Evolutionary conservation across 2,113 vertebrate genomes (phyloP), one percentile per base, ranked within the genome.

Genomic region (Phalacrocorax brasilianus): DNA sequence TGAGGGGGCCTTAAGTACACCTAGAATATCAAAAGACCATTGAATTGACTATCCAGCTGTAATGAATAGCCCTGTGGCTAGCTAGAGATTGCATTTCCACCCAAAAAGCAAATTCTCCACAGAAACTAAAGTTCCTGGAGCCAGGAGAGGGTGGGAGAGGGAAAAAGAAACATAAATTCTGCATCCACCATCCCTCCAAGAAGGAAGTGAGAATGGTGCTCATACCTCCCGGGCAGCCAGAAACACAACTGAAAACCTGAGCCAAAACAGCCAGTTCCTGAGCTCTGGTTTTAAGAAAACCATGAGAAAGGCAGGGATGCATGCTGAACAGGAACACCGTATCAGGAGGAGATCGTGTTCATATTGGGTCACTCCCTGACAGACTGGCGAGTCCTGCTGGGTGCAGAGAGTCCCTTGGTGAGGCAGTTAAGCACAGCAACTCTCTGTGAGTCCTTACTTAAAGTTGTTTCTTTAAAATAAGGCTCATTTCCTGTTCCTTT

Each of bases 111-210:
- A 79, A 30, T 19, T 88, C 6, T 9, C 2, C 35, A 44, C 11
- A 68, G 35, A 72, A 82, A 61, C 24, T 44, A 23, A 74, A 49
- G 23, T 63, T 87, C 2, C 1, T 52, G 11, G 28, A 78, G 20
- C 14, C 32, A 87, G 42, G 4, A 18, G 8, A 77, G 28, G 24
- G 19, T 38, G 28, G 20, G 20, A 83, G 33, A 88, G 11, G 27
- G 26, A 83, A 90, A 88, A 22, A 59, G 17, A 24, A 75, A 70
- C 6, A 2, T 6, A 58, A 79, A 76, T 88, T 12, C 33, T 28
- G 5, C 9, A 22, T 12, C 47, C 40, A 58, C 13, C 0, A 0
- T 30, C 32, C 13, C 44, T 70, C 65, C 0, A 0, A 91, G 71
- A 42, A 83, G 18, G 17, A 70, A 77, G 15, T 17, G 19, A 88